Evolutionary conservation across 2,797 vertebrate genomes (phyloP).

Genomic region (Psittacula echo): DNA sequence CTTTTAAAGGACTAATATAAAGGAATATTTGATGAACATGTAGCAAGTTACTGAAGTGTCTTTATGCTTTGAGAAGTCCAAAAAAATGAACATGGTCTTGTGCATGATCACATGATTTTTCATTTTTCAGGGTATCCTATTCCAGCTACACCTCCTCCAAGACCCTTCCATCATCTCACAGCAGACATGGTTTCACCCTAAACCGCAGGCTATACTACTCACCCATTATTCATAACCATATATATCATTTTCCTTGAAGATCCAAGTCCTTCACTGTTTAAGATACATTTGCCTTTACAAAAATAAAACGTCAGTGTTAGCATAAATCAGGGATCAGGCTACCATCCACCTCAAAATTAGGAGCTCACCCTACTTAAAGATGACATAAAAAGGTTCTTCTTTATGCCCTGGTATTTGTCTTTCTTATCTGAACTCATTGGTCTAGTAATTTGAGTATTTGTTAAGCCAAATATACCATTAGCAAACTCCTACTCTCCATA

Average conservation of each 20-base stretch:
- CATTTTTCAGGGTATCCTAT: background rate
- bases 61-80: background rate
- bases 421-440: background rate
- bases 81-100: accelerated
- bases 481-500: background rate
- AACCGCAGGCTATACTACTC: background rate
- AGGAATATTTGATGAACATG: background rate
- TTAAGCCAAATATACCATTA: background rate
- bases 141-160: background rate
- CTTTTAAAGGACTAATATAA: background rate
- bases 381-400: background rate
- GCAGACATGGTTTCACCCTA: background rate
- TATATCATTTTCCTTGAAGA: accelerated
- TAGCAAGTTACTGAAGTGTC: background rate
- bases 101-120: background rate
- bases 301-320: background rate
- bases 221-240: background rate
- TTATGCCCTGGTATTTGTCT: background rate
- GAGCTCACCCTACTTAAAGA: background rate
- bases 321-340: background rate
- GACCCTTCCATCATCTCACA: background rate
- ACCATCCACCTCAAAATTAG: background rate
- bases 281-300: background rate
- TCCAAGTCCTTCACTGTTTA: background rate
- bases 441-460: background rate